Evolutionary conservation across 2,113 vertebrate species (phyloP).

Genomic region (Trachemys scripta): DNA sequence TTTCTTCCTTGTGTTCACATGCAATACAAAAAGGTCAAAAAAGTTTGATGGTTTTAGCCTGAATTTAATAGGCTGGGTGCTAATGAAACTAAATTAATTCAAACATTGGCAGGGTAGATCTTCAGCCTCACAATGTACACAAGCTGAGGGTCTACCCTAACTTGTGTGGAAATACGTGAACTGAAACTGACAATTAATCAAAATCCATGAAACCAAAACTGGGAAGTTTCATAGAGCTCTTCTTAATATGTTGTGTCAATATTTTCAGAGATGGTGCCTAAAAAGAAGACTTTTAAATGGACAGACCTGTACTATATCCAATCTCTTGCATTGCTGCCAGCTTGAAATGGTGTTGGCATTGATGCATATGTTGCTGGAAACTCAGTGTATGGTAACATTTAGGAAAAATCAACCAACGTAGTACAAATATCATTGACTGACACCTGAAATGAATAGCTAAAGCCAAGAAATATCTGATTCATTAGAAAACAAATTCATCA

Average conservation of each 20-base stretch:
- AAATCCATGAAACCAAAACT: neutral
- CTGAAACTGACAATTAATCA: neutral
- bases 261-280: neutral
- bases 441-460: neutral
- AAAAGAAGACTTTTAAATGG: neutral
- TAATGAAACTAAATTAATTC: neutral
- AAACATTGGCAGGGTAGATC: neutral
- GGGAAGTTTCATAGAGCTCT: neutral
- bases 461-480: neutral
- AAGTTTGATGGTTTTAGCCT: neutral
- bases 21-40: neutral
- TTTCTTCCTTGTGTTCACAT: neutral
- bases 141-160: neutral
- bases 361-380: neutral
- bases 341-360: neutral
- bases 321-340: neutral
- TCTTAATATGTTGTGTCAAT: neutral
- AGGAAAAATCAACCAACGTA: neutral
- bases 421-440: neutral
- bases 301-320: neutral
- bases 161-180: neutral
- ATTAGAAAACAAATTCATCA: neutral
- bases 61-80: constrained; percentile 6
- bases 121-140: neutral
- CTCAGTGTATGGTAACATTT: neutral